These are phyloP conservation scores for Nomada goodeniana DNA, from an alignment of 2,888 invertebrate species.

Conservation along the genomic window DNA sequence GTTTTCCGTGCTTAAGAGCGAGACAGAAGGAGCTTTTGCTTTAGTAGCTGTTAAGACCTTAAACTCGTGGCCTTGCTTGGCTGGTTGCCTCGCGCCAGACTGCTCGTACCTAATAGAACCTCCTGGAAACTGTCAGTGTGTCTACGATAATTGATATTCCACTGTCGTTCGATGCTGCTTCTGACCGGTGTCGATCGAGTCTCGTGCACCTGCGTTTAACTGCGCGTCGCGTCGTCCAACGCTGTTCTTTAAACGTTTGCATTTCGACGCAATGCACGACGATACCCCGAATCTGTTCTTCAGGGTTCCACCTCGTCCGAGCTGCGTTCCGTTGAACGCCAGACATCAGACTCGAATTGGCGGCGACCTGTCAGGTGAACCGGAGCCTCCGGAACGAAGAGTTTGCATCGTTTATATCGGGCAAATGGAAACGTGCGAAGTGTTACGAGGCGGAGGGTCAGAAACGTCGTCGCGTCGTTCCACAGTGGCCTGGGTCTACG, in stretches of 20 bases:
- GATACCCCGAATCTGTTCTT: neutral
- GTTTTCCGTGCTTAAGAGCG: constrained; percentile 82
- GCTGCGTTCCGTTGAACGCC: constrained; percentile 34
- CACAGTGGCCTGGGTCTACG: constrained; percentile 67
- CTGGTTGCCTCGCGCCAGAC: constrained; percentile 46
- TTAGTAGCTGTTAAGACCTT: constrained; percentile 84
- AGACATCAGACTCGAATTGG: constrained; percentile 5
- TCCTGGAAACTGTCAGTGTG: constrained; percentile 37
- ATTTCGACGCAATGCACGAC: no score
- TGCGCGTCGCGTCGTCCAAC: neutral
- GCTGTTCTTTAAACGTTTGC: neutral
- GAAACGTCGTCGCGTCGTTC: constrained; percentile 71
- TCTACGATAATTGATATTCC: constrained; percentile 79
- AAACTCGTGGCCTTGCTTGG: constrained; percentile 71
- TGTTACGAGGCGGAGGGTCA: constrained; percentile 65
- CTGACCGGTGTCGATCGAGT: constrained; percentile 4
- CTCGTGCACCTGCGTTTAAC: constrained; percentile 11
- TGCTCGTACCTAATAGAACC: constrained; percentile 50
- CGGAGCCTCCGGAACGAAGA: constrained; percentile 45
- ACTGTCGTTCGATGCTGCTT: constrained; percentile 60
- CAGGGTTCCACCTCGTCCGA: constrained; percentile 10
- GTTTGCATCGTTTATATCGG: constrained; percentile 56
- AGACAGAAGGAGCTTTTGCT: constrained; percentile 81
- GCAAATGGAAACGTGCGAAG: constrained; percentile 78
- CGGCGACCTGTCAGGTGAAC: constrained; percentile 16